Evolutionary conservation across 2,113 vertebrate genomes (phyloP), one percentile per base, ranked within the genome.

Genomic region (Aptenodytes forsteri): DNA sequence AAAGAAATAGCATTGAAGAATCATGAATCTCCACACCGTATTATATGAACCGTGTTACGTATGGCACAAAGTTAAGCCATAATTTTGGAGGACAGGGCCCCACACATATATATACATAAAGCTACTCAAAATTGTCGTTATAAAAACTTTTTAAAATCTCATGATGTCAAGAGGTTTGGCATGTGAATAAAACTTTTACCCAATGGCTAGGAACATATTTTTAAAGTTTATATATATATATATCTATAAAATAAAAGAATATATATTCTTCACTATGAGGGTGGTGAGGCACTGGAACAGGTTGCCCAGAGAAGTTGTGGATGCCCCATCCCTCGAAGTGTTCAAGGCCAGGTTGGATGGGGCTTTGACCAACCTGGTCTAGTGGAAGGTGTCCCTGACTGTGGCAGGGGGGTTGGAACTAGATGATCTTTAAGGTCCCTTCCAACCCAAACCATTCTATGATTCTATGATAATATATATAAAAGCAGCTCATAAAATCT

Each of bases 21-120:
- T 47, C 49, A 6, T 0, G 0, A 61, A 61, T 15, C 30, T 76
- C 61, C 42, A 36, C 6, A 7, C 19, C 4, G 0, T 47, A 7
- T 49, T 56, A 52, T 9, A 13, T 23, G 12, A 80, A 21, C 66
- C 8, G 0, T 11, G 8, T 71, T 27, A 50, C 13, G 2, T 10
- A 38, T 5, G 34, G 70, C 49, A 65, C 18, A 26, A 44, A 80
- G 25, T 56, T 46, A 50, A 85, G 16, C 25, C 5, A 2, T 15
- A 16, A 26, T 8, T 15, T 32, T 72, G 40, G 80, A 73, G 61
- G 38, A 30, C 29, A 59, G 50, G 17, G 16, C 18, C 30, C 30
- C 30, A 9, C 15, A 38, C 1, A 11, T 11, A 15, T 3, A 27
- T 8, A 17, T 36, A 14, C 8, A 27, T 29, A 61, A 77, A 83